Base-by-base conservation (phyloP, 2,888 invertebrate species). In the Eulithis prunata region DNA sequence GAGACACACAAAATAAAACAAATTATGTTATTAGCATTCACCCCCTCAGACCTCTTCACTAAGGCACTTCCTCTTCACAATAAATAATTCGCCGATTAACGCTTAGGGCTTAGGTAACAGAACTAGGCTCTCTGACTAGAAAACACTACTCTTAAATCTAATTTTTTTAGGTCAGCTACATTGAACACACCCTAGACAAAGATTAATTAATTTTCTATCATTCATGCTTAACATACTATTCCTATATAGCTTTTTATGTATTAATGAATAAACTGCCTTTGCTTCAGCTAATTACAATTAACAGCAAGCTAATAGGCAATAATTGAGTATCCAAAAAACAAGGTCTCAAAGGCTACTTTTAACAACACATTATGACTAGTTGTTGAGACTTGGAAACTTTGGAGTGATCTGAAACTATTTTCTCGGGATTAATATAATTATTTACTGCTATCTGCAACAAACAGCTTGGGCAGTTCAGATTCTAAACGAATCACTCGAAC, bases 391-490 rank as follows among this genome's bases (percentile, higher is more conserved):
- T 21, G 6, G 1, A 4, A 52, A 52, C 28, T n/a, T 32, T 52
- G 6, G 32, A 28, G 11, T n/a, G 28, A 10, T 5, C 12, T 52
- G 67, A 52, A 45, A 28, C 12, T 53, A 13, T 4, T 7, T n/a
- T 36, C 36, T 3, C 11, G 0, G 4, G 8, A 28, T 51, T 7
- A 11, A 54, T 38, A 36, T 1, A 21, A 13, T 54, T 38, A 58
- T 49, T 85, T 81, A 89, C 21, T 21, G 76, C 82, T 79, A 74
- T 91, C 89, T 46, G 88, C 79, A 70, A 88, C 94, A 88, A 96
- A 96, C 71, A 96, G 87, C 78, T 96, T 95, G 65, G 96, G 95
- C 80, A 96, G 86, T 84, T 96, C 96, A 11, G 95, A 94, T 85
- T 96, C 96, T 59, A 96, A 87, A 57, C 96, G 94, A 72, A 96